Evolutionary conservation across 2,797 vertebrate species (phyloP).

Genomic region (Orientallactaga sibirica): DNA sequence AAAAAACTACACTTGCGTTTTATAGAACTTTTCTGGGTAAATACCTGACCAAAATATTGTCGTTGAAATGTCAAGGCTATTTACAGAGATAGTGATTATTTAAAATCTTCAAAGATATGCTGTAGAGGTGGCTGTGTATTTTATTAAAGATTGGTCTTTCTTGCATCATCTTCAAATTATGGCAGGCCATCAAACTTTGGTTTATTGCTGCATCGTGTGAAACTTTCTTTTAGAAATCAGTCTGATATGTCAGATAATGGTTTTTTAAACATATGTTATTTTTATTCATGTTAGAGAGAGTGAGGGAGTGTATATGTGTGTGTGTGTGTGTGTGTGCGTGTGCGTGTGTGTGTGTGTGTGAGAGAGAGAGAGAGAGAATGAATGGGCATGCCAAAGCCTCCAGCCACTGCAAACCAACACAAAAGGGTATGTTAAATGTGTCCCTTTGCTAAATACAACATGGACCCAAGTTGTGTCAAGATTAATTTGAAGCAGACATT

Average conservation of each 20-base stretch:
- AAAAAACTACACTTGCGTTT: background rate
- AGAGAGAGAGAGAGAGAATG: too few relatives aligned
- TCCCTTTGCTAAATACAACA: background rate
- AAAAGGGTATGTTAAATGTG: background rate
- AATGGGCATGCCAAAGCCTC: too few relatives aligned
- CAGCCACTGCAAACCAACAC: background rate
- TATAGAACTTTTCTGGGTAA: background rate
- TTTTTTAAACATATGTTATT: background rate
- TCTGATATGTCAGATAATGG: background rate
- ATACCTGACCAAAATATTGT: background rate
- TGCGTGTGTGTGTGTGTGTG: too few relatives aligned
- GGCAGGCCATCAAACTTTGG: background rate
- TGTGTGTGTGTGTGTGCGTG: too few relatives aligned
- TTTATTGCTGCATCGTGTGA: background rate
- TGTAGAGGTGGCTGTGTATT: background rate
- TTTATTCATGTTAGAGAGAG: too few relatives aligned
- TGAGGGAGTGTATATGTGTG: too few relatives aligned
- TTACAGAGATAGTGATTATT: background rate
- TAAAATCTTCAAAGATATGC: background rate
- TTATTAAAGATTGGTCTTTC: background rate
- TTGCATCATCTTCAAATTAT: background rate
- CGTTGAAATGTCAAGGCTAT: background rate
- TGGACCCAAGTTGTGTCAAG: background rate
- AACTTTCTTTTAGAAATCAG: background rate
- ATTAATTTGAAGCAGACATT: conserved; percentile 20